Conservation (phyloP, 2,888 invertebrate species). For the Chrysolina americana region DNA sequence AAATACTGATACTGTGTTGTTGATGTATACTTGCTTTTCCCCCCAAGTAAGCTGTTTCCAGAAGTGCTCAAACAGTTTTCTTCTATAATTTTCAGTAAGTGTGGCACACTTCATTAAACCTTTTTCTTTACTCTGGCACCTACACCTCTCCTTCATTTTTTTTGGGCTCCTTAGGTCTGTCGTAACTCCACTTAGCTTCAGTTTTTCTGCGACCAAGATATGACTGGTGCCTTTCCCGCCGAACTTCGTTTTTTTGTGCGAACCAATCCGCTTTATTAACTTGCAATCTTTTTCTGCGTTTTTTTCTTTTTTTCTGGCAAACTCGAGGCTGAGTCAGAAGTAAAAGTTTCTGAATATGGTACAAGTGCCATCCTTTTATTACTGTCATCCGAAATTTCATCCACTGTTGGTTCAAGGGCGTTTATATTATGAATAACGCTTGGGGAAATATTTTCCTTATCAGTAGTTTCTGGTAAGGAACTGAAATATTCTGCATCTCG, state of each 20-base stretch:
- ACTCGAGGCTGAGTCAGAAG: slow-evolving; percentile 24
- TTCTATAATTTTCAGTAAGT: slow-evolving; percentile 35
- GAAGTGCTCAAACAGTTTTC: slow-evolving; percentile 32
- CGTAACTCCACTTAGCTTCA: slow-evolving; percentile 41
- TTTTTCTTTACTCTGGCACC: slow-evolving; percentile 31
- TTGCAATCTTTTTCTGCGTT: slow-evolving; percentile 31
- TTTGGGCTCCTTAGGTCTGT: slow-evolving; percentile 36
- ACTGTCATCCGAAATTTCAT: slow-evolving; percentile 34
- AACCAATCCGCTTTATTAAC: slow-evolving; percentile 38
- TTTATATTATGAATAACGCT: too few relatives aligned
- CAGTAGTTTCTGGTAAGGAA: too few relatives aligned
- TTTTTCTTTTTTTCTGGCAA: slow-evolving; percentile 33
- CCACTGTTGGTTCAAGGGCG: too few relatives aligned
- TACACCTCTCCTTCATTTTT: slow-evolving; percentile 39
- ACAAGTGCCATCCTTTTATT: slow-evolving; percentile 24
- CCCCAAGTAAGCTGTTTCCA: slow-evolving; percentile 38
- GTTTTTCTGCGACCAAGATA: slow-evolving; percentile 39
- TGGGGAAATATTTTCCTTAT: too few relatives aligned
- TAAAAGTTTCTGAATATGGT: slow-evolving; percentile 36
- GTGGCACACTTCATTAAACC: slow-evolving; percentile 35
- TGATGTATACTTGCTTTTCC: slow-evolving; percentile 37
- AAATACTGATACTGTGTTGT: slow-evolving; percentile 33
- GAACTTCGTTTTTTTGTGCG: slow-evolving; percentile 39
- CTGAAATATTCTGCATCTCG: too few relatives aligned
- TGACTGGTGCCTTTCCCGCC: too few relatives aligned